A percentile compares a stretch with the other conserved stretches of the same genome.
Conservation (phyloP, 2,797 vertebrate genomes). For the Girardinus metallicus region DNA sequence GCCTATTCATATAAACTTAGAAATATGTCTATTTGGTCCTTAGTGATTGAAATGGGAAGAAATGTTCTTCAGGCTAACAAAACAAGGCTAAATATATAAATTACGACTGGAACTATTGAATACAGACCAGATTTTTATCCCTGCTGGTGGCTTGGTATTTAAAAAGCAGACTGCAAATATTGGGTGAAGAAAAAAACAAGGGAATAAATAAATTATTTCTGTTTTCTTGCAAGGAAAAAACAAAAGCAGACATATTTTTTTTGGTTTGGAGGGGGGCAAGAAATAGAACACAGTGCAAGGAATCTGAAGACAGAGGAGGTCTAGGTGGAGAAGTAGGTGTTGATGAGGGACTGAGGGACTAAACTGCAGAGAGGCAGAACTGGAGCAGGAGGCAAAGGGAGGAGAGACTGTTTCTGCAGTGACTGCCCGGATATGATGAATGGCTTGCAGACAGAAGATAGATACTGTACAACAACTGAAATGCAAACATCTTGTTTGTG, state of each 20-base stretch:
- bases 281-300: conserved; percentile 16
- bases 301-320: conserved; percentile 15
- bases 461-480: conserved; percentile 24
- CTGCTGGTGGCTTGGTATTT: conserved; percentile 36
- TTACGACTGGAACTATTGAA: conserved; percentile 2
- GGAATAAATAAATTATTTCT: conserved; percentile 72
- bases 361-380: conserved; percentile 34
- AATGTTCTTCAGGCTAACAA: not conserved
- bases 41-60: not conserved
- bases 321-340: conserved; percentile 20
- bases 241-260: conserved; percentile 15
- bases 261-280: not conserved
- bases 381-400: conserved; percentile 35
- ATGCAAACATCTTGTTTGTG: conserved; percentile 57
- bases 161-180: conserved; percentile 52
- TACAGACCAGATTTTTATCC: conserved; percentile 4
- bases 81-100: conserved; percentile 5
- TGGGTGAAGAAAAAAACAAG: conserved; percentile 38
- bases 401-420: conserved; percentile 38
- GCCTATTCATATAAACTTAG: not conserved
- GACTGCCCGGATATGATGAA: conserved; percentile 60
- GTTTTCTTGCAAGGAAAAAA: conserved; percentile 46
- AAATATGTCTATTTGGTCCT: not conserved
- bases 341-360: conserved; percentile 14
- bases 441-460: conserved; percentile 48